Conservation (phyloP, 1,140 invertebrate genomes). For the Psilanteris sp. region DNA sequence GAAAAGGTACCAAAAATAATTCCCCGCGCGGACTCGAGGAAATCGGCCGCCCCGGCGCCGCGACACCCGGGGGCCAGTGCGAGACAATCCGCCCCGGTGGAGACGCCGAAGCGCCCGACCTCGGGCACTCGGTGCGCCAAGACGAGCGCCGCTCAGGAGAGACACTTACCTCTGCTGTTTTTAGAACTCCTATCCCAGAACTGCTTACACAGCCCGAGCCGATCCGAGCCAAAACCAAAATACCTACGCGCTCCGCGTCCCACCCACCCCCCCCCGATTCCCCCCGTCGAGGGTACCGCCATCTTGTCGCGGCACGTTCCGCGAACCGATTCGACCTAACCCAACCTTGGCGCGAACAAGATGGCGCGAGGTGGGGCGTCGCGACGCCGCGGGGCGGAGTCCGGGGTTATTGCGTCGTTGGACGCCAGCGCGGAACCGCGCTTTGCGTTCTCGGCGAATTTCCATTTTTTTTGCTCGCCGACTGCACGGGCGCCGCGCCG, state of each 20-base stretch:
- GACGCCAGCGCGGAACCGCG: constrained; percentile 5
- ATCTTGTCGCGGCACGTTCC: constrained; percentile 40
- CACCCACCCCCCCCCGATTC: constrained; percentile 32
- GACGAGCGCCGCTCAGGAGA: constrained; percentile 62
- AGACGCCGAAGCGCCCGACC: constrained; percentile 9
- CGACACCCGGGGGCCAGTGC: constrained; percentile 14
- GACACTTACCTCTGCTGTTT: constrained; percentile 79
- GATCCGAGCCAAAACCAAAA: constrained; percentile 80
- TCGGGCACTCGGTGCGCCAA: constrained; percentile 23
- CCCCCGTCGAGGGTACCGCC: constrained; percentile 28
- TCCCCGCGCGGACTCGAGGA: constrained; percentile 67
- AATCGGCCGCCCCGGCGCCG: constrained; percentile 70
- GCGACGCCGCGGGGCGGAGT: constrained; percentile 30
- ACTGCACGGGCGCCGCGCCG: too few relatives aligned
- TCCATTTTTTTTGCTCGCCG: too few relatives aligned
- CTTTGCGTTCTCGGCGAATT: too few relatives aligned
- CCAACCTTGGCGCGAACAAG: constrained; percentile 44
- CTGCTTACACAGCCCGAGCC: constrained; percentile 75
- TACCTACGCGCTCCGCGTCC: constrained; percentile 67
- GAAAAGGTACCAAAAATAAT: constrained; percentile 81
- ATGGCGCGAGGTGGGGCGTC: constrained; percentile 32
- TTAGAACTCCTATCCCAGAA: constrained; percentile 81
- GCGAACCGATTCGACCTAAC: constrained; percentile 55
- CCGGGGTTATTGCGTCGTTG: constrained; percentile 22
- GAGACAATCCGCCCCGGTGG: constrained; percentile 49